Percentiles rank a stretch among this genome's conserved stretches.
These are phyloP conservation scores for Semnornis frantzii DNA, from an alignment of 2,113 vertebrate species.

Conservation along the genomic window DNA sequence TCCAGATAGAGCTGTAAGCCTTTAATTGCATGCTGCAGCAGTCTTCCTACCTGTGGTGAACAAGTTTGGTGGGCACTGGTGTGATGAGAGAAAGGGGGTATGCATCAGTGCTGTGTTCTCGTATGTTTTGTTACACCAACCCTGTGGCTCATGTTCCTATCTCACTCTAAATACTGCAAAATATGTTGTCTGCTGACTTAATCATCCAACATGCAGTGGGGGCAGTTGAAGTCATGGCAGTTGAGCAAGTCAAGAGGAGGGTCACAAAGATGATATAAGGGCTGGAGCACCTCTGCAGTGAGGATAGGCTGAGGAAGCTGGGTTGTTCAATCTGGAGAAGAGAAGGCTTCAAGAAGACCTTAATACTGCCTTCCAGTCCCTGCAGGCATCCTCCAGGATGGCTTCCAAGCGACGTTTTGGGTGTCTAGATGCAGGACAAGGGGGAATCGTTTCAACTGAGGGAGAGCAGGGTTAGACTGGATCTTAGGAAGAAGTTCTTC, in stretches of 20 bases:
- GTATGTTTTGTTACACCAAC: neutral
- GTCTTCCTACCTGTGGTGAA: neutral
- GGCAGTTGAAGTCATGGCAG: neutral
- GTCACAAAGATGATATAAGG: too few relatives aligned
- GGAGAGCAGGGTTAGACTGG: too few relatives aligned
- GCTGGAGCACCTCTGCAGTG: too few relatives aligned
- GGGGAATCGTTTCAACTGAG: too few relatives aligned
- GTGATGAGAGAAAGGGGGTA: neutral
- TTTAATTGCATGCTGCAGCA: neutral
- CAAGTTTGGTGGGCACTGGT: neutral
- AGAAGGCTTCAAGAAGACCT: too few relatives aligned
- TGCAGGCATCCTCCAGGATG: too few relatives aligned
- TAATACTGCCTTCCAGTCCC: too few relatives aligned
- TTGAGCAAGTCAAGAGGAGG: neutral
- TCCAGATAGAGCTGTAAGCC: neutral
- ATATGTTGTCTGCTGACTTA: neutral
- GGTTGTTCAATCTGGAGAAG: too few relatives aligned
- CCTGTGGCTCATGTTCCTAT: neutral
- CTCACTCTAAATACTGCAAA: neutral
- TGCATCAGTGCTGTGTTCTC: neutral
- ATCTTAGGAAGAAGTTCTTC: too few relatives aligned
- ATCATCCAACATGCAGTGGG: neutral
- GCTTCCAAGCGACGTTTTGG: too few relatives aligned
- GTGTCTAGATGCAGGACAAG: too few relatives aligned
- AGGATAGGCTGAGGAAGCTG: too few relatives aligned